Evolutionary conservation across 2,888 invertebrate species (phyloP).

Genomic region (Leucania comma): DNA sequence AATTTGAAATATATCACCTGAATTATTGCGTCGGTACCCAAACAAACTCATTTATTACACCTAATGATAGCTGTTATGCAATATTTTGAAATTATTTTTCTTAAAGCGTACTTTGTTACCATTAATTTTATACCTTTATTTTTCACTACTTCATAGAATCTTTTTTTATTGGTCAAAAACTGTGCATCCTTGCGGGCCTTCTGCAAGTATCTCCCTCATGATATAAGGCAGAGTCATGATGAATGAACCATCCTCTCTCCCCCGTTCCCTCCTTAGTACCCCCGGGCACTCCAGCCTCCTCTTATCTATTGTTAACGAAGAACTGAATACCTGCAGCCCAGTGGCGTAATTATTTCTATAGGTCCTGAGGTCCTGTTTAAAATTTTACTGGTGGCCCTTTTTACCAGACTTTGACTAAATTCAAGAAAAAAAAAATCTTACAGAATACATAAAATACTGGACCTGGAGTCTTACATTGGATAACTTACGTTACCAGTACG

Average conservation of each 20-base stretch:
- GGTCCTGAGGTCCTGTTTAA: background rate
- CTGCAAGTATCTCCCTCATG: slow-evolving; percentile 19
- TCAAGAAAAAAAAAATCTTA: background rate
- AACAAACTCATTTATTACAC: too few relatives aligned
- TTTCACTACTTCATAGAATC: too few relatives aligned
- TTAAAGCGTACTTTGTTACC: too few relatives aligned
- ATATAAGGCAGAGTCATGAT: slow-evolving; percentile 42
- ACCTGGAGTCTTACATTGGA: background rate
- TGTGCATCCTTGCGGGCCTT: slow-evolving; percentile 4
- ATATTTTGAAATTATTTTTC: too few relatives aligned
- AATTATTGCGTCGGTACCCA: too few relatives aligned
- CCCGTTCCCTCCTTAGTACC: slow-evolving; percentile 56
- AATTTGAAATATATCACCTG: too few relatives aligned
- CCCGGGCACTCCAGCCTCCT: slow-evolving; percentile 67
- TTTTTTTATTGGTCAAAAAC: background rate
- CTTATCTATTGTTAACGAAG: slow-evolving; percentile 79
- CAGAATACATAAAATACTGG: background rate
- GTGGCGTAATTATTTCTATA: background rate
- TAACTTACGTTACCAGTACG: background rate
- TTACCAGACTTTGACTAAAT: background rate
- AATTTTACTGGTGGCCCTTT: background rate
- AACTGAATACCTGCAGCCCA: slow-evolving; percentile 57
- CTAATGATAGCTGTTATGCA: too few relatives aligned
- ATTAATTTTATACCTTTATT: too few relatives aligned
- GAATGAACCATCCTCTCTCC: slow-evolving; percentile 55